Conservation (phyloP, 2,113 vertebrate species). For the Axis porcinus region DNA sequence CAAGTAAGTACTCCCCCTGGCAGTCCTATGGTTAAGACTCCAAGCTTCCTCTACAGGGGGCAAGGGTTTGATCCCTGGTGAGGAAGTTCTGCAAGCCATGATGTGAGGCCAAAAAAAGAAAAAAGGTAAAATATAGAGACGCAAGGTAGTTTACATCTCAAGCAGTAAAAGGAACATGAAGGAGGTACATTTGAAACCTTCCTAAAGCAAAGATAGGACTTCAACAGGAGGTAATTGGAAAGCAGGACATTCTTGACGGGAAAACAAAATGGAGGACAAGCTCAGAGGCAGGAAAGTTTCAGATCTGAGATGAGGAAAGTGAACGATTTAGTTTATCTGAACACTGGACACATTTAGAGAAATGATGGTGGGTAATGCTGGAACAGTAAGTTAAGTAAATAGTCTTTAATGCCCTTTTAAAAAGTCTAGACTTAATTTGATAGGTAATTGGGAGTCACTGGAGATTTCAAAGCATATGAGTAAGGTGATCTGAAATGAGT, state of each 20-base stretch:
- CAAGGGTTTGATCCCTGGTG: neutral
- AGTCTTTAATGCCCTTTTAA: neutral
- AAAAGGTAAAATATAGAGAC: neutral
- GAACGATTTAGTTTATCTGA: neutral
- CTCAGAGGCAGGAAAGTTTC: neutral
- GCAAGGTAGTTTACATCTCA: neutral
- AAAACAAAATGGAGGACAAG: neutral
- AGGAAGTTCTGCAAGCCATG: neutral
- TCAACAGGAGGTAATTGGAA: conserved; percentile 5
- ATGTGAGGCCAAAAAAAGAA: neutral
- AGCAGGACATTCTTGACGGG: neutral
- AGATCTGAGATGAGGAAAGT: neutral
- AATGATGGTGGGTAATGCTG: neutral
- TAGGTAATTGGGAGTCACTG: neutral
- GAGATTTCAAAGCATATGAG: neutral
- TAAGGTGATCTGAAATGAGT: neutral
- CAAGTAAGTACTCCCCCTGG: neutral
- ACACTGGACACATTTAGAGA: neutral
- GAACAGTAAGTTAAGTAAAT: neutral
- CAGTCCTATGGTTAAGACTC: neutral
- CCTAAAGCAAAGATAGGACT: neutral
- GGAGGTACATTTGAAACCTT: neutral
- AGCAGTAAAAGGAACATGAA: neutral
- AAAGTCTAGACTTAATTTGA: neutral
- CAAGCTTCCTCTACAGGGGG: neutral